Evolutionary conservation across 2,797 vertebrate species (phyloP).

Genomic region (Enteromius viviparus): DNA sequence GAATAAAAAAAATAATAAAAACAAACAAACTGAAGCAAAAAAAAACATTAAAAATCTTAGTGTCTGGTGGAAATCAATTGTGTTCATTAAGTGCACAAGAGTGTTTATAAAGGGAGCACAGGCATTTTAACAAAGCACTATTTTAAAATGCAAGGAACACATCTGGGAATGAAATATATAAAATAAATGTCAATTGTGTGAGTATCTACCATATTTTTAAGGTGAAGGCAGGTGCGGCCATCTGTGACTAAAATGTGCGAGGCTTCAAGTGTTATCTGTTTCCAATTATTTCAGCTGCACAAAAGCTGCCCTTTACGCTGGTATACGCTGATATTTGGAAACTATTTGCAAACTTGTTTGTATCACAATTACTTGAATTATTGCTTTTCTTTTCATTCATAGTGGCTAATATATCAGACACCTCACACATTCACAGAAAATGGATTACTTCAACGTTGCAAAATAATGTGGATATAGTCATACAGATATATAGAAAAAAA

Average conservation of each 20-base stretch:
- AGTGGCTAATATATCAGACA: neutral
- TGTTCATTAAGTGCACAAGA: neutral
- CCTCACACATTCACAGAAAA: neutral
- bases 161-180: neutral
- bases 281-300: neutral
- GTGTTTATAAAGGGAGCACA: slow-evolving; percentile 3
- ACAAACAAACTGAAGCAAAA: neutral
- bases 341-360: neutral
- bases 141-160: neutral
- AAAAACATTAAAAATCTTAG: neutral
- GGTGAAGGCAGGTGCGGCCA: neutral
- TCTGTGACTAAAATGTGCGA: neutral
- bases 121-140: neutral
- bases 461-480: neutral
- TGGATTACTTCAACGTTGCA: neutral
- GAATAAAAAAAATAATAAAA: neutral
- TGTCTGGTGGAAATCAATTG: neutral
- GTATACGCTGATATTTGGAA: neutral
- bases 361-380: neutral
- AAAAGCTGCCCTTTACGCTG: neutral
- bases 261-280: neutral
- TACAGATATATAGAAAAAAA: neutral
- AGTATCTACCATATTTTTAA: neutral
- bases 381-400: neutral
- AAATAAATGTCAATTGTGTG: neutral